Conservation (phyloP, 2,113 vertebrate species). For the Callipepla squamata region DNA sequence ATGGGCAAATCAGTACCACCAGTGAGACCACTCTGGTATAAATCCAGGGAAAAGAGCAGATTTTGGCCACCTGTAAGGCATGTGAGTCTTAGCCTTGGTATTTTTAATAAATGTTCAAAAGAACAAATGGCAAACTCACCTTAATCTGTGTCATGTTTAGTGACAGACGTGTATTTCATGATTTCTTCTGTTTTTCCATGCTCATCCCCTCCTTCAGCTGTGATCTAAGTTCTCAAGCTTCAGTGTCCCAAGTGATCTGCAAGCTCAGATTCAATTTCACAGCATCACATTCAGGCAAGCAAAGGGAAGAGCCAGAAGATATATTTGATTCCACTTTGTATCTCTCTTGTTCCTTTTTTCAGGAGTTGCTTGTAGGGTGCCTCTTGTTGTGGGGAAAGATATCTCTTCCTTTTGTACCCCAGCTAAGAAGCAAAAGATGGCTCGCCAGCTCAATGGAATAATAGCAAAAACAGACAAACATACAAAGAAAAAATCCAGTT, state of each 20-base stretch:
- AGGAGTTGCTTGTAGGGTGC: neutral
- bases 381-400: neutral
- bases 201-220: neutral
- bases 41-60: neutral
- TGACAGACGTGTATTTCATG: neutral
- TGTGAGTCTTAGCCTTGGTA: neutral
- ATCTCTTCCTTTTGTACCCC: neutral
- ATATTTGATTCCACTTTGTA: neutral
- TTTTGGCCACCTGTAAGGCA: neutral
- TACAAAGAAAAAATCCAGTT: too few species aligned
- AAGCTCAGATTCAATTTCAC: neutral
- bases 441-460: neutral
- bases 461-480: neutral
- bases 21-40: neutral
- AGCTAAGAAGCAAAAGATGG: neutral
- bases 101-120: neutral
- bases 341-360: neutral
- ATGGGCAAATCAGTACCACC: neutral
- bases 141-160: neutral
- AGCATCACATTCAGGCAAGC: neutral
- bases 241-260: neutral
- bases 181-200: neutral
- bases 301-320: neutral
- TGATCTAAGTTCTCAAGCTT: neutral
- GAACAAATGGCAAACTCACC: neutral